These are phyloP conservation scores for Orthonevra nobilis DNA, from an alignment of 2,888 invertebrate species.

Conservation along the genomic window DNA sequence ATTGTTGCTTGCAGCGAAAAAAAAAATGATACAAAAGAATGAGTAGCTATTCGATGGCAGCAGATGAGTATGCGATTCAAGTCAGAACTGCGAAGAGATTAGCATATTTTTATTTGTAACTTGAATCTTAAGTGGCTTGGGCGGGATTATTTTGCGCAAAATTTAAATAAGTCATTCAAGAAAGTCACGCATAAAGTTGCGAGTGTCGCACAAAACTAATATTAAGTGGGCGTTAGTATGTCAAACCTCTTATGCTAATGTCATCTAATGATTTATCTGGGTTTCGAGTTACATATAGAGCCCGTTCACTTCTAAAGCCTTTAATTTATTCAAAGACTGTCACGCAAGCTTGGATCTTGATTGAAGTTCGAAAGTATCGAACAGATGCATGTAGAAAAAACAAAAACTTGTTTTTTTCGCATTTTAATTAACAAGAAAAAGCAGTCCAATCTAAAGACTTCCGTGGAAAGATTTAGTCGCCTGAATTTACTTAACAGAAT, in stretches of 20 bases:
- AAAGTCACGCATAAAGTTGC: too few species aligned
- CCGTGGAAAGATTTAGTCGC: too few species aligned
- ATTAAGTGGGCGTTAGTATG: not conserved
- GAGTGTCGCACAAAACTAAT: too few species aligned
- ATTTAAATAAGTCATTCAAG: not conserved
- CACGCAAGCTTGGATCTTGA: too few species aligned
- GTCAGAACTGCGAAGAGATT: conserved; percentile 24
- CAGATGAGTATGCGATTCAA: conserved; percentile 14
- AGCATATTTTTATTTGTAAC: conserved; percentile 37
- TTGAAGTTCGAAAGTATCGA: conserved; percentile 13
- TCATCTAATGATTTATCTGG: conserved; percentile 12
- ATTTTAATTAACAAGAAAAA: conserved; percentile 4
- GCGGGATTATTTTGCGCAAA: not conserved
- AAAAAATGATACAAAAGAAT: conserved; percentile 29
- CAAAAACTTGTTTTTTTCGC: conserved; percentile 13
- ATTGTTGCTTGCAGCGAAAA: conserved; percentile 4
- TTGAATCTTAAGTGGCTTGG: conserved; percentile 6
- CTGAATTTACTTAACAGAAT: too few species aligned
- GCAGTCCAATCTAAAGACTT: too few species aligned
- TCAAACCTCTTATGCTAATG: not conserved
- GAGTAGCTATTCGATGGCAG: conserved; percentile 21
- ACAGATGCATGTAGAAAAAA: not conserved
- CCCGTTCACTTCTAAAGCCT: too few species aligned
- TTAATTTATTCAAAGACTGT: too few species aligned
- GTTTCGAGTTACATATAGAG: not conserved